Evolutionary conservation across 64 coral and sea anemone species (phyloP).

Genomic region (Pocillopora verrucosa): DNA sequence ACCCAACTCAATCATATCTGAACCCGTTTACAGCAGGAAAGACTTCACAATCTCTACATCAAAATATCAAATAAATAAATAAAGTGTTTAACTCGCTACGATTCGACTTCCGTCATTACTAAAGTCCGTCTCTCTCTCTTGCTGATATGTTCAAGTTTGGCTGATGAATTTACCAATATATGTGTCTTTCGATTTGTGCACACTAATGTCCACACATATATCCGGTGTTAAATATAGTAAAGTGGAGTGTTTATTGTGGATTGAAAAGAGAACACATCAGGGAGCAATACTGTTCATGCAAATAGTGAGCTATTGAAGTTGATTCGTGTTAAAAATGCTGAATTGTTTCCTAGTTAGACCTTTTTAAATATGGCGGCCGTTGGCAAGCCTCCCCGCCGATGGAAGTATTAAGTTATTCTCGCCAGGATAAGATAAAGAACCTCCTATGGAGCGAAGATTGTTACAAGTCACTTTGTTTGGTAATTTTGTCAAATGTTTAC

Average conservation of each 20-base stretch:
- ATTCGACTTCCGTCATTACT: not conserved
- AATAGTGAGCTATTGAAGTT: not conserved
- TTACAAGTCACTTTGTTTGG: not conserved
- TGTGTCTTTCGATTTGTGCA: not conserved
- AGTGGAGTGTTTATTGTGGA: conserved; percentile 35
- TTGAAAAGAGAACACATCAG: not conserved
- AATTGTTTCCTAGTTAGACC: not conserved
- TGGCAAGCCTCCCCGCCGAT: not conserved
- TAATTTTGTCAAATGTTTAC: conserved; percentile 20
- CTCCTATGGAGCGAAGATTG: not conserved
- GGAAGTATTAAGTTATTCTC: not conserved
- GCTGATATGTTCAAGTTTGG: not conserved
- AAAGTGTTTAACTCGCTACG: not conserved
- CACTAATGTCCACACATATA: not conserved
- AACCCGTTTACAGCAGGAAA: not conserved
- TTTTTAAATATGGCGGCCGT: not conserved
- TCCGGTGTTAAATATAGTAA: conserved; percentile 5
- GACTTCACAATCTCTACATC: not conserved
- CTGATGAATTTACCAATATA: not conserved
- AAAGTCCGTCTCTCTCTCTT: not conserved
- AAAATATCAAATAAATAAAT: conserved; percentile 14
- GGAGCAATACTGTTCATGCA: not conserved
- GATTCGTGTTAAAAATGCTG: not conserved
- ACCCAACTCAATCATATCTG: not conserved
- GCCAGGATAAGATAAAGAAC: not conserved